These are phyloP conservation scores for Achlya flavicornis DNA, from an alignment of 2,888 invertebrate species.

Conservation along the genomic window DNA sequence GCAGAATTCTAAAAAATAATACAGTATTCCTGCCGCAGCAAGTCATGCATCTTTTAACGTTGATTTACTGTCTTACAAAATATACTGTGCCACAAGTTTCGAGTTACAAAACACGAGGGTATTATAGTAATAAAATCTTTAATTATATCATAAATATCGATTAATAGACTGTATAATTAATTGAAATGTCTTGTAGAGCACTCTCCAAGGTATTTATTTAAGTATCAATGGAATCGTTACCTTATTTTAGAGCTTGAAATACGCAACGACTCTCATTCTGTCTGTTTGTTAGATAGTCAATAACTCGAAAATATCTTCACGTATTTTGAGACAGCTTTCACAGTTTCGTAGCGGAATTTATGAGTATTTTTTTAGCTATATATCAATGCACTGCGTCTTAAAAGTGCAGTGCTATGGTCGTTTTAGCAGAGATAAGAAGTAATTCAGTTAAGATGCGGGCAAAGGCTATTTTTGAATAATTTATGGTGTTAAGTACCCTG, in stretches of 20 bases:
- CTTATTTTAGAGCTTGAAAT: neutral
- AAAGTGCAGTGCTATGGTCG: no score
- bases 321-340: no score
- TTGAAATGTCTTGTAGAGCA: slow-evolving; percentile 31
- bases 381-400: no score
- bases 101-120: slow-evolving; percentile 26
- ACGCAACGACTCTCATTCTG: neutral
- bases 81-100: neutral
- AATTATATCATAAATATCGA: slow-evolving; percentile 48
- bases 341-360: no score
- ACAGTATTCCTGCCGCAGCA: neutral
- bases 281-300: neutral
- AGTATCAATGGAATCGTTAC: neutral
- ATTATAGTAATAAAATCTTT: slow-evolving; percentile 29
- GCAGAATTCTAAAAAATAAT: no score
- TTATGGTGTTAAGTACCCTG: slow-evolving; percentile 17
- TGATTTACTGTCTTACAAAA: neutral
- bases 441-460: neutral
- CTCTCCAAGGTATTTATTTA: slow-evolving; percentile 15
- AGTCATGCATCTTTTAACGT: neutral
- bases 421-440: no score
- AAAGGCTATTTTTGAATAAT: neutral
- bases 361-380: no score
- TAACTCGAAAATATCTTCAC: no score
- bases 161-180: slow-evolving; percentile 44